These are phyloP conservation scores for Acleris sparsana DNA, from an alignment of 2,888 invertebrate genomes.

Conservation along the genomic window DNA sequence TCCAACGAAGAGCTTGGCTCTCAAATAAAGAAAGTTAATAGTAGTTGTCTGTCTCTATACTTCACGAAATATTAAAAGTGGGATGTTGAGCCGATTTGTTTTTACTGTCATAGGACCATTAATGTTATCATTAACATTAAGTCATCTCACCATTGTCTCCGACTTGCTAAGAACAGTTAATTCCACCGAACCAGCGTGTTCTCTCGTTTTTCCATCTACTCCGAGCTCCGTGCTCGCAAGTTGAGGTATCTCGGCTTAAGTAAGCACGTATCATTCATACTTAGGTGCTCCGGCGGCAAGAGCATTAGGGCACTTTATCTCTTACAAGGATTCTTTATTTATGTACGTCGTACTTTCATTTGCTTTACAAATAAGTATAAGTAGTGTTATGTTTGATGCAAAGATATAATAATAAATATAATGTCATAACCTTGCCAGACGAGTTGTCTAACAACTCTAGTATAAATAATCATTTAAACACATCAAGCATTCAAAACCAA, in stretches of 20 bases:
- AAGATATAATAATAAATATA: too few relatives aligned
- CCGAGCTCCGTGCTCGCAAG: background rate
- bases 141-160: background rate
- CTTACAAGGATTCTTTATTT: background rate
- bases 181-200: background rate
- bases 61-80: too few relatives aligned
- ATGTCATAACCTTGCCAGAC: too few relatives aligned
- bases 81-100: too few relatives aligned
- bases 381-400: background rate
- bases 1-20: too few relatives aligned
- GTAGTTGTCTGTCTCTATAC: too few relatives aligned
- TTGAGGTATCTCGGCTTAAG: constrained; percentile 2
- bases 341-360: background rate
- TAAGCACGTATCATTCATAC: constrained; percentile 6
- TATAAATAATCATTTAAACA: too few relatives aligned
- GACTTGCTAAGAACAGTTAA: background rate
- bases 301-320: constrained; percentile 1
- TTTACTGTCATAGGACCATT: too few relatives aligned
- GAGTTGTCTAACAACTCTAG: too few relatives aligned
- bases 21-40: too few relatives aligned
- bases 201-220: background rate
- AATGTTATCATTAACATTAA: too few relatives aligned
- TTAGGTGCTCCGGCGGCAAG: background rate
- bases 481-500: too few relatives aligned
- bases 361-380: background rate